Conservation (phyloP, 1,140 invertebrate genomes). For the Hylaeus volcanicus region DNA sequence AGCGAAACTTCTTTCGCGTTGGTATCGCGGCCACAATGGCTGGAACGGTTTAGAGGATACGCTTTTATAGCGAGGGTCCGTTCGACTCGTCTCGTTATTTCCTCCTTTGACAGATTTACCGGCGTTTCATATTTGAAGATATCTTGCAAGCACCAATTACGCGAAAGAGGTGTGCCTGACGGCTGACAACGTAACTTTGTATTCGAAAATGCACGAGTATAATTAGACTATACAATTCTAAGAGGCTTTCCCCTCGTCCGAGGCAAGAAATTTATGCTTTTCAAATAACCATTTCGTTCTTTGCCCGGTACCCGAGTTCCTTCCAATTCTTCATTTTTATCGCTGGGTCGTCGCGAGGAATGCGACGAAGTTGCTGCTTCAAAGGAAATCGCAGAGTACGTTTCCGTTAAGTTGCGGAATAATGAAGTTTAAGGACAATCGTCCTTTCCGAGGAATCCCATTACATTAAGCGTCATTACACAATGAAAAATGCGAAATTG, state of each 20-base stretch:
- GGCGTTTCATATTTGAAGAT: constrained; percentile 6
- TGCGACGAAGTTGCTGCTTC: constrained; percentile 1
- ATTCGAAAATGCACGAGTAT: constrained; percentile 2
- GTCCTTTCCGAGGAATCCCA: too few species aligned
- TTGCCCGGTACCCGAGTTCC: neutral
- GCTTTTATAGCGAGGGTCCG: neutral
- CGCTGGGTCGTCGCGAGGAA: constrained; percentile 1
- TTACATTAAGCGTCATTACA: neutral
- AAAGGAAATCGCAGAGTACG: constrained; percentile 18
- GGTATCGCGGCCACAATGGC: neutral
- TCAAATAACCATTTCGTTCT: constrained; percentile 7
- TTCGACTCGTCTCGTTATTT: constrained; percentile 4
- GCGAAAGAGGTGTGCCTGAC: neutral
- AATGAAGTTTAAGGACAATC: constrained; percentile 32
- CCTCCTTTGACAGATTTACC: constrained; percentile 19
- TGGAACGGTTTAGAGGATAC: neutral
- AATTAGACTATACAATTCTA: constrained; percentile 34
- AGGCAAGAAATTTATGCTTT: constrained; percentile 18
- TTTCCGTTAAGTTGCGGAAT: constrained; percentile 4
- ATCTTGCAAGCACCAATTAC: constrained; percentile 27
- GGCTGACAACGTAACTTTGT: constrained; percentile 14
- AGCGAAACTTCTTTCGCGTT: constrained; percentile 14
- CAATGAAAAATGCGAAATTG: neutral
- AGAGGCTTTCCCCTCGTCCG: constrained; percentile 8
- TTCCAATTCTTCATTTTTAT: neutral